Base-by-base conservation (phyloP, 1,140 invertebrate species). In the Drosophila rufa region DNA sequence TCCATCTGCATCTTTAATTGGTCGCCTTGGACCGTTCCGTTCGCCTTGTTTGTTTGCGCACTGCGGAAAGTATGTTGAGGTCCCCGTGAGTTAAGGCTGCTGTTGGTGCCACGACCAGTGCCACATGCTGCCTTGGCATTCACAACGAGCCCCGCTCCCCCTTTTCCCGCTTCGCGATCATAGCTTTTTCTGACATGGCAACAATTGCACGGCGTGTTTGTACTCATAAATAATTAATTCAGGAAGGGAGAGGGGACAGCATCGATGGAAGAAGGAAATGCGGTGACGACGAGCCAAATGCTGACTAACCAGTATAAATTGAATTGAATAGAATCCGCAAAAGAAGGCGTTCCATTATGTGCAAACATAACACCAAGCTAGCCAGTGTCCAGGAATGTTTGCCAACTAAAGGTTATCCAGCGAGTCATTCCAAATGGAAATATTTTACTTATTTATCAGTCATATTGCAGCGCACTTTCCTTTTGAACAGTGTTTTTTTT, bases 1-100 rank as follows among this genome's bases (percentile, higher is more conserved):
- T 87, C 78, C 84, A 87, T 87, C 84, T 87, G 84, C 84, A 87
- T 87, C 84, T 89, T 87, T 87, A 87, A 87, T 87, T 87, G 84
- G 84, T 89, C 83, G 46, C 75, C 79, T 82, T 86, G 82, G 64
- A 75, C 68, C 51, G 27, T 19, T 58, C 11, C 46, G 48, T 50
- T 40, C 46, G 67, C 38, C 74, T 60, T 78, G 75, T 77, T 78
- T 78, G 75, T 69, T 77, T 78, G 75, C 75, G 74, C 75, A 77
- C 56, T 77, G 75, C 74, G 75, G 75, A 77, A 78, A 78, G 64
- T 69, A 77, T 77, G 75, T 60, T 68, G 62, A 25, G 46, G 19
- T 47, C 48, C 40, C 51, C 33, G 27, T 30, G 30, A 50, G 9
- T 22, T 50, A 19, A 33, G 57, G 43, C 40, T 48, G 27, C 30